These are phyloP conservation scores for Argyresthia goedartella DNA, from an alignment of 2,888 invertebrate species.

Conservation along the genomic window DNA sequence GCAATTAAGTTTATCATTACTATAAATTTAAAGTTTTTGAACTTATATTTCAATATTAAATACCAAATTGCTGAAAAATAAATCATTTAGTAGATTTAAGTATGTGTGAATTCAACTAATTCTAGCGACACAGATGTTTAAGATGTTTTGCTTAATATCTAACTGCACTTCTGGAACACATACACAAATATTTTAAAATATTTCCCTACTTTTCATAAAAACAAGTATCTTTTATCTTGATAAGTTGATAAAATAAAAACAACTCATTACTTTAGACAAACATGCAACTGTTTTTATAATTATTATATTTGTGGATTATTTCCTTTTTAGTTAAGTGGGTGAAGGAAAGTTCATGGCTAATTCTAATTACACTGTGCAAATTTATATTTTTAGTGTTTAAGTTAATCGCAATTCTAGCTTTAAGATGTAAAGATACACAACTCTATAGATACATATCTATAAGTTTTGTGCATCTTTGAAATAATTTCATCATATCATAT, in stretches of 20 bases:
- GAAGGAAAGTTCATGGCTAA: too few relatives aligned
- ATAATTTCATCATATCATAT: too few relatives aligned
- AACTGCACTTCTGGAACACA: slow-evolving; percentile 1
- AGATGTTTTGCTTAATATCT: slow-evolving; percentile 13
- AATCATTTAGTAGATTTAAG: slow-evolving; percentile 20
- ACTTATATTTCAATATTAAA: neutral
- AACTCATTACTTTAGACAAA: too few relatives aligned
- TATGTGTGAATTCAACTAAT: slow-evolving; percentile 47
- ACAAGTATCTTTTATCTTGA: neutral
- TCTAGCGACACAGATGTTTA: slow-evolving; percentile 22
- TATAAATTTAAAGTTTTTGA: too few relatives aligned
- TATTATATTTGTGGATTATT: too few relatives aligned
- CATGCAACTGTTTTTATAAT: too few relatives aligned
- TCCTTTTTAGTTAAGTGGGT: too few relatives aligned
- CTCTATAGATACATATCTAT: too few relatives aligned
- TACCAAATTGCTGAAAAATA: neutral
- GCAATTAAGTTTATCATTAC: neutral
- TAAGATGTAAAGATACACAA: too few relatives aligned
- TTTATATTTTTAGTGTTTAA: too few relatives aligned
- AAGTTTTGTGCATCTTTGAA: neutral
- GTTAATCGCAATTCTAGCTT: too few relatives aligned
- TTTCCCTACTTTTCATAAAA: neutral
- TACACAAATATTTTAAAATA: neutral
- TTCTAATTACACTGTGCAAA: too few relatives aligned
- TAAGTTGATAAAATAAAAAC: neutral